phyloP scores from a whole-genome alignment of 2,888 invertebrate genomes.

The Netelia fuscicornis region DNA sequence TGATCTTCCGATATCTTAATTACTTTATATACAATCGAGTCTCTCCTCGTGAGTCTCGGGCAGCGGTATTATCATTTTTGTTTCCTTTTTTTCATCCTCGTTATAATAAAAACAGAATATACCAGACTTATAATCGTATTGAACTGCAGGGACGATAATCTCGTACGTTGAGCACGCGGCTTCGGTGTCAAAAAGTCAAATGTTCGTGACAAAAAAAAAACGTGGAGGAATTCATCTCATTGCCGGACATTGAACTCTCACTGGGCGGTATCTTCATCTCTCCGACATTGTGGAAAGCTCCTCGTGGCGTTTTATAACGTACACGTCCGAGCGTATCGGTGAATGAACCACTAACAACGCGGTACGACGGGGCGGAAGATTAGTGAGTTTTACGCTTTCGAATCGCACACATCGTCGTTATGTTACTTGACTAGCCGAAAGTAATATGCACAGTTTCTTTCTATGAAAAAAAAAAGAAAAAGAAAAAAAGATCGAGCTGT shows the following conservation, averaged over 20 bases:
- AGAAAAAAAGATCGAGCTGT: conserved; percentile 20
- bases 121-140: conserved; percentile 37
- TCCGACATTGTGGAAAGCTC: conserved; percentile 36
- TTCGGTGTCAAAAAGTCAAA: not conserved
- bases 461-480: not conserved
- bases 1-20: conserved; percentile 54
- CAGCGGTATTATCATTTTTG: conserved; percentile 2
- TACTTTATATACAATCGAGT: conserved; percentile 62
- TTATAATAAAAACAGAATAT: conserved; percentile 23
- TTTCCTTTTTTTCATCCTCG: conserved; percentile 5
- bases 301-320: not conserved
- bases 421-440: conserved; percentile 68
- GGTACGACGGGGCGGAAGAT: not conserved
- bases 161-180: not conserved
- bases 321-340: conserved; percentile 44
- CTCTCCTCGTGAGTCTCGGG: conserved; percentile 42
- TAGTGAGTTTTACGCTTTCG: conserved; percentile 63
- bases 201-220: conserved; percentile 1
- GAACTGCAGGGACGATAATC: conserved; percentile 9
- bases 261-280: conserved; percentile 30
- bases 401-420: conserved; percentile 48
- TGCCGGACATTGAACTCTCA: conserved; percentile 39
- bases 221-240: conserved; percentile 40
- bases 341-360: conserved; percentile 63
- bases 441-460: conserved; percentile 52